Evolutionary conservation across 2,113 vertebrate genomes (phyloP).

Genomic region (Notothenia coriiceps): DNA sequence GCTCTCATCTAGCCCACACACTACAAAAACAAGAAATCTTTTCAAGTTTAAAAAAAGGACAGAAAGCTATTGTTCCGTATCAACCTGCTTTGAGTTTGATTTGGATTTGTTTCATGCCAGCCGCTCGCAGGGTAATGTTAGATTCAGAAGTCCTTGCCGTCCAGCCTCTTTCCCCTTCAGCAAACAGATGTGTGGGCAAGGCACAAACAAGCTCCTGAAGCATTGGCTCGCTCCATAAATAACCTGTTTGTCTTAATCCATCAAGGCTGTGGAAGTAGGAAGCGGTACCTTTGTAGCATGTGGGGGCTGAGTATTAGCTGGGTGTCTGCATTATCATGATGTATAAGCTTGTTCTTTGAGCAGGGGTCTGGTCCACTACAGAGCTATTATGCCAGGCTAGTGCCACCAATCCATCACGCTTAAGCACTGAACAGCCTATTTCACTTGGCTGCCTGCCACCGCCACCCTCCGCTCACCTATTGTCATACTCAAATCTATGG

Average conservation of each 20-base stretch:
- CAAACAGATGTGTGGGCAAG: slow-evolving; percentile 75
- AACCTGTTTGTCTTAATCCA: slow-evolving; percentile 81
- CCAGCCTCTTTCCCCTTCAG: slow-evolving; percentile 61
- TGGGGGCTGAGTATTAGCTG: slow-evolving; percentile 59
- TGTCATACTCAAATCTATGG: slow-evolving; percentile 67
- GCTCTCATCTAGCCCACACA: slow-evolving; percentile 62
- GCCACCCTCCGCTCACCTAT: slow-evolving; percentile 54
- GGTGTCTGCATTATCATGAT: slow-evolving; percentile 72
- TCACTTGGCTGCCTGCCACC: slow-evolving; percentile 68
- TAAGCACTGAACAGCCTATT: slow-evolving; percentile 72
- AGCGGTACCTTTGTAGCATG: slow-evolving; percentile 56
- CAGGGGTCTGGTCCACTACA: slow-evolving; percentile 69
- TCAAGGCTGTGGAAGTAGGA: slow-evolving; percentile 74
- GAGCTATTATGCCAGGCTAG: slow-evolving; percentile 71
- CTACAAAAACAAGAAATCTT: slow-evolving; percentile 35
- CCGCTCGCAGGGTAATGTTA: slow-evolving; percentile 47
- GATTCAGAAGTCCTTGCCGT: slow-evolving; percentile 61
- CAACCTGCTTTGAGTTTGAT: slow-evolving; percentile 62
- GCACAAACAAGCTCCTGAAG: slow-evolving; percentile 65
- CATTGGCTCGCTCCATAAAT: slow-evolving; percentile 74
- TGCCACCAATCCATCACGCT: slow-evolving; percentile 76
- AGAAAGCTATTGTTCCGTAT: slow-evolving; percentile 39
- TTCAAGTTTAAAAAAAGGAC: slow-evolving; percentile 33
- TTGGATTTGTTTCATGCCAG: slow-evolving; percentile 61
- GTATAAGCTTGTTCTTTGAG: slow-evolving; percentile 76